Evolutionary conservation across 2,113 vertebrate species (phyloP).

Genomic region (Crocuta crocuta): DNA sequence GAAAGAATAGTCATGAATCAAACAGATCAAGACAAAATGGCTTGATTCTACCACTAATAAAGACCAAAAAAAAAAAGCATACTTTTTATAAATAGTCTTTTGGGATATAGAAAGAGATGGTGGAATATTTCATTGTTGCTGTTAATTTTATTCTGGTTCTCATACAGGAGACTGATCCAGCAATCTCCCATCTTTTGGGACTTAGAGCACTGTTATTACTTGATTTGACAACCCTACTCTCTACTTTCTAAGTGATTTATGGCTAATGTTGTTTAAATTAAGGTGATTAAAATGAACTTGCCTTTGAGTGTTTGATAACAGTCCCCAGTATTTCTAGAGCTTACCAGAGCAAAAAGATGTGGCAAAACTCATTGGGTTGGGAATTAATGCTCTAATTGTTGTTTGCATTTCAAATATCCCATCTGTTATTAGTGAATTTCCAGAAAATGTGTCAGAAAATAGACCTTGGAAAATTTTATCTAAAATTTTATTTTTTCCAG

Average conservation of each 20-base stretch:
- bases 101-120: neutral
- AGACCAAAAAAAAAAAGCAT: neutral
- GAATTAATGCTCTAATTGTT: slow-evolving; percentile 49
- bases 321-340: neutral
- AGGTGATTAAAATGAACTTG: slow-evolving; percentile 29
- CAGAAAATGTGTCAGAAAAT: slow-evolving; percentile 54
- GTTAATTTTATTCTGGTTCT: neutral
- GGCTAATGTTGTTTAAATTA: neutral
- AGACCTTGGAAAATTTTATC: slow-evolving; percentile 28
- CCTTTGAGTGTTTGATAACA: slow-evolving; percentile 5
- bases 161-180: neutral
- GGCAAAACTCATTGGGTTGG: neutral
- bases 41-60: neutral
- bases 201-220: neutral
- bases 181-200: neutral
- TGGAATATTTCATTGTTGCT: neutral
- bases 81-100: neutral
- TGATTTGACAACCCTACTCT: neutral
- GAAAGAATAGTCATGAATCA: neutral
- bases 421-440: slow-evolving; percentile 50
- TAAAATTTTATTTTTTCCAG: slow-evolving; percentile 42
- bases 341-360: slow-evolving; percentile 28
- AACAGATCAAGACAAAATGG: neutral
- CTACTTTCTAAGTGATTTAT: neutral
- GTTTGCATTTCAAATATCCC: slow-evolving; percentile 68